phyloP scores from a whole-genome alignment of 1,140 invertebrate species.

The Achroia grisella region DNA sequence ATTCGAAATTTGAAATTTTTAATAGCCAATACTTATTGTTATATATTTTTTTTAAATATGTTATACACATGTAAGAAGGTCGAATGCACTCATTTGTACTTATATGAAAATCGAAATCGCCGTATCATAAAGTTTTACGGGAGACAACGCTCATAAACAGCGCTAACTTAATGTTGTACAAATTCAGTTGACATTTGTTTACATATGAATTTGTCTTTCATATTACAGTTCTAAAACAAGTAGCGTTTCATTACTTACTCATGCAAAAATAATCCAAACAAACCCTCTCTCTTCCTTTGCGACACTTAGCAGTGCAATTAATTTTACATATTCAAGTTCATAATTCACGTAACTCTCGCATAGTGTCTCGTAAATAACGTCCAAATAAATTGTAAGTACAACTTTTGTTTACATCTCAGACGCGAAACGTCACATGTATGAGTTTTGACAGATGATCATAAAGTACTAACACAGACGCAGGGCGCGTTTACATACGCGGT shows the following conservation, averaged over 20 bases:
- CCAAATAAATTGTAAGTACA: conserved; percentile 40
- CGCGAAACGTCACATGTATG: conserved; percentile 65
- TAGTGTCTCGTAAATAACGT: conserved; percentile 52
- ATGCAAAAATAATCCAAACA: conserved; percentile 61
- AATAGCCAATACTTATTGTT: too few species aligned
- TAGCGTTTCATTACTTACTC: conserved; percentile 56
- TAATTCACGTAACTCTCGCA: conserved; percentile 51
- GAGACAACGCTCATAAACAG: conserved; percentile 19
- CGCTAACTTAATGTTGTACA: conserved; percentile 24
- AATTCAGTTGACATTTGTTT: conserved; percentile 15
- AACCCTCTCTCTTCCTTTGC: conserved; percentile 24
- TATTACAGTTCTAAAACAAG: conserved; percentile 25
- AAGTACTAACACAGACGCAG: conserved; percentile 54
- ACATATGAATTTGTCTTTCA: conserved; percentile 22
- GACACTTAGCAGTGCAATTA: conserved; percentile 57
- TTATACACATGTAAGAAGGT: too few species aligned
- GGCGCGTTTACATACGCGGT: conserved; percentile 52
- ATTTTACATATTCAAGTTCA: conserved; percentile 64
- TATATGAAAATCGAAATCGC: conserved; percentile 17
- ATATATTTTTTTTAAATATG: not conserved
- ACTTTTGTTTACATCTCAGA: conserved; percentile 71
- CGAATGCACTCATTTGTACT: not conserved
- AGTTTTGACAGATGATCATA: conserved; percentile 69
- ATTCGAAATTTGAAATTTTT: too few species aligned
- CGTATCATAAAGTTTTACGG: conserved; percentile 26